phyloP scores from a whole-genome alignment of 1,140 invertebrate species.

The Solenopsis invicta region DNA sequence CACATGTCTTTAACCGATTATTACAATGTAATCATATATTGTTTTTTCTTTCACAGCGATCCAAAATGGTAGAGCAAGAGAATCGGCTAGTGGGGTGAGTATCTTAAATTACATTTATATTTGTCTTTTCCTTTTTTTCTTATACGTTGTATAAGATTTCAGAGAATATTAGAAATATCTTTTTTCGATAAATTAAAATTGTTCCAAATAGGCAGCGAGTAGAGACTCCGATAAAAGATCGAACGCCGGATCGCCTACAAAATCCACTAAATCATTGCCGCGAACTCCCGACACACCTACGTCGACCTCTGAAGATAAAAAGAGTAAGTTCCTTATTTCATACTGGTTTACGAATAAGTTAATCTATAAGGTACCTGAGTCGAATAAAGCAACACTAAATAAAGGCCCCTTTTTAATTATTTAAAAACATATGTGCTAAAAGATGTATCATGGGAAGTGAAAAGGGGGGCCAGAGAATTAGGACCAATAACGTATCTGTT shows the following conservation, averaged over 20 bases:
- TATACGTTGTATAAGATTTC: background rate
- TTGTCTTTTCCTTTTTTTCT: background rate
- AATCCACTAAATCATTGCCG: constrained; percentile 88
- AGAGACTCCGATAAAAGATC: constrained; percentile 88
- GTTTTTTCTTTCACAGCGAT: constrained; percentile 88
- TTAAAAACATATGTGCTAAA: too few species aligned
- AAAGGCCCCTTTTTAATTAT: too few species aligned
- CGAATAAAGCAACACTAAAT: too few species aligned
- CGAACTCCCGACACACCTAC: constrained; percentile 90
- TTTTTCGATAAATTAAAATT: constrained; percentile 3
- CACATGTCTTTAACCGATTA: background rate
- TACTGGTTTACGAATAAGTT: background rate
- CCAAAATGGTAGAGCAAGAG: constrained; percentile 93
- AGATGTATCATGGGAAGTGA: too few species aligned
- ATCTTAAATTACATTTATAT: constrained; percentile 15
- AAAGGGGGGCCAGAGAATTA: too few species aligned
- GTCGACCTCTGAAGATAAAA: constrained; percentile 89
- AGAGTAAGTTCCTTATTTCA: constrained; percentile 88
- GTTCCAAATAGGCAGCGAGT: constrained; percentile 82
- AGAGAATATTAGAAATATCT: background rate
- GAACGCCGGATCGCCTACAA: constrained; percentile 86
- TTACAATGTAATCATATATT: background rate
- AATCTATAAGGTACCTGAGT: background rate
- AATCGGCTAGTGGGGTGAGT: constrained; percentile 90
- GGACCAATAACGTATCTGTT: too few species aligned